A percentile compares a stretch with the other conserved stretches of the same genome.
phyloP scores from a whole-genome alignment of 1,140 invertebrate species.

The Atta colombica region DNA sequence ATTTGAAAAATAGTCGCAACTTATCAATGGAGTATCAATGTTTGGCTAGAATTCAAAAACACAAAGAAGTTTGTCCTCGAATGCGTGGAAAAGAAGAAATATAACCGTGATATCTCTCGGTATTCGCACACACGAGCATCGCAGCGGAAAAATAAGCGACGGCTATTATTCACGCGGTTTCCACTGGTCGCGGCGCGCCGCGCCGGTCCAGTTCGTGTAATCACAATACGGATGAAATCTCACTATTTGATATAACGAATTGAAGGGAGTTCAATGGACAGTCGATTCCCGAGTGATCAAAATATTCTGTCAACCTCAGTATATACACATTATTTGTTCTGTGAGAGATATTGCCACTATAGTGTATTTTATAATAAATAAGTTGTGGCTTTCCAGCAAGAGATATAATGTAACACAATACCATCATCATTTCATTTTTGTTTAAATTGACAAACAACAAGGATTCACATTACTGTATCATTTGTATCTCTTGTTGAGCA shows the following conservation, averaged over 20 bases:
- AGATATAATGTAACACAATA: too few species aligned
- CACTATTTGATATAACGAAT: conserved; percentile 18
- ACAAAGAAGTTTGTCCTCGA: neutral
- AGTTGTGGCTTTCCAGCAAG: too few species aligned
- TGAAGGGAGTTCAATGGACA: neutral
- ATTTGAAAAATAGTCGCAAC: neutral
- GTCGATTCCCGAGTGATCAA: conserved; percentile 8
- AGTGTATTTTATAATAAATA: neutral
- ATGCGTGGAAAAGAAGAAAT: conserved; percentile 19
- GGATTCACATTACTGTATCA: too few species aligned
- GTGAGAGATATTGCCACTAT: neutral
- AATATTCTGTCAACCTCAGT: conserved; percentile 1
- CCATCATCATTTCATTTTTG: too few species aligned
- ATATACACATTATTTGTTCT: conserved; percentile 14
- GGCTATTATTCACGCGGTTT: conserved; percentile 13
- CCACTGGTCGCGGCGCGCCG: neutral
- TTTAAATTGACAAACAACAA: too few species aligned
- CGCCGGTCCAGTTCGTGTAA: conserved; percentile 19
- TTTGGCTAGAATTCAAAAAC: conserved; percentile 28
- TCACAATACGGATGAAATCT: conserved; percentile 31
- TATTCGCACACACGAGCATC: neutral
- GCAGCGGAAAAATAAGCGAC: conserved; percentile 30
- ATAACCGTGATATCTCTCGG: conserved; percentile 29
- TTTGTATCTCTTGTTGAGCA: too few species aligned
- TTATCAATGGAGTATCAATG: conserved; percentile 2